A percentile compares a stretch with the other conserved stretches of the same genome.
These are phyloP conservation scores for Drosophila emarginata DNA, from an alignment of 2,888 invertebrate genomes.

Conservation along the genomic window DNA sequence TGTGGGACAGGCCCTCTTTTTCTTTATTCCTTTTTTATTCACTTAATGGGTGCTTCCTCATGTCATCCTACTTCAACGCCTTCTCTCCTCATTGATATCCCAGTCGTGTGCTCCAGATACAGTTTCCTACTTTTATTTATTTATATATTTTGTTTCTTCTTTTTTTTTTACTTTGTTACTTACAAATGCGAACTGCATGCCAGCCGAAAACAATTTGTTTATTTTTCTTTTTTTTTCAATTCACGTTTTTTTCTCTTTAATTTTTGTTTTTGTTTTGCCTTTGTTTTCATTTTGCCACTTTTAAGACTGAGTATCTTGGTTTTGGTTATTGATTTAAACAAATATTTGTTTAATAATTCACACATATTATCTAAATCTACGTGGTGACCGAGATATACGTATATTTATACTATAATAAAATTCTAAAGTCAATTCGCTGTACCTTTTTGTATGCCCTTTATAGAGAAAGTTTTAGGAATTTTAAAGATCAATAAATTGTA, in stretches of 20 bases:
- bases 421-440: neutral
- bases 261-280: neutral
- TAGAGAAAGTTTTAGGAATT: neutral
- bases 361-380: conserved; percentile 1
- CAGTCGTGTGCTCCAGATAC: neutral
- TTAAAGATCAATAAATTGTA: neutral
- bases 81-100: neutral
- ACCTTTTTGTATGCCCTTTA: neutral
- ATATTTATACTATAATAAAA: neutral
- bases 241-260: conserved; percentile 21
- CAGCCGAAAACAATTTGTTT: conserved; percentile 12
- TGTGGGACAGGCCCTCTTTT: conserved; percentile 4
- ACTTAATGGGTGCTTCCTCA: neutral
- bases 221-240: conserved; percentile 33
- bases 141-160: neutral
- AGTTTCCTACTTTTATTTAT: conserved; percentile 5
- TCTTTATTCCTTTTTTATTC: neutral
- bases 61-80: neutral
- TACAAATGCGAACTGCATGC: neutral
- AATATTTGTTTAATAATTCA: conserved; percentile 6
- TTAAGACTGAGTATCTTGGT: conserved; percentile 10
- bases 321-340: conserved; percentile 3
- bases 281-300: conserved; percentile 26
- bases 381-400: neutral
- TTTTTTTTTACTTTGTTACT: neutral